A percentile compares a stretch with the other conserved stretches of the same genome.
Evolutionary conservation across 1,140 invertebrate genomes (phyloP).

Genomic region (Rhagoletis pomonella): DNA sequence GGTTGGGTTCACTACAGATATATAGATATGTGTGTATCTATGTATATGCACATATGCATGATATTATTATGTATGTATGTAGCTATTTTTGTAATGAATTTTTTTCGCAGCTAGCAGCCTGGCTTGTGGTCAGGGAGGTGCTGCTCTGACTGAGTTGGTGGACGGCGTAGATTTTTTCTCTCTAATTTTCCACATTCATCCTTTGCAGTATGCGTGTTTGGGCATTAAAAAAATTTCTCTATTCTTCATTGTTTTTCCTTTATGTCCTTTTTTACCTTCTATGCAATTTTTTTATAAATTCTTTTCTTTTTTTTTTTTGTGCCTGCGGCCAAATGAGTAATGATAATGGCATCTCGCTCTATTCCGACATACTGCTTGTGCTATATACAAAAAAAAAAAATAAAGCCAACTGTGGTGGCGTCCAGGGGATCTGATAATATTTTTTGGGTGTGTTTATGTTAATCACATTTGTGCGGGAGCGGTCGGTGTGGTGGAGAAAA

Average conservation of each 20-base stretch:
- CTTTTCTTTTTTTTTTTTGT: constrained; percentile 63
- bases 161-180: not conserved
- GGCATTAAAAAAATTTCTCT: constrained; percentile 11
- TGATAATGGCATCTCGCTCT: constrained; percentile 54
- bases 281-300: not conserved
- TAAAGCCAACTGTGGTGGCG: not conserved
- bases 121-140: not conserved
- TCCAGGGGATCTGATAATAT: constrained; percentile 66
- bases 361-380: not conserved
- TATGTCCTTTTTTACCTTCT: not conserved
- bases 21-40: not conserved
- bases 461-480: constrained; percentile 60
- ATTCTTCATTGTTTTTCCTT: not conserved
- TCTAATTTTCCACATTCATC: constrained; percentile 30
- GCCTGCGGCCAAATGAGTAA: constrained; percentile 62
- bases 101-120: not conserved
- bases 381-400: not conserved
- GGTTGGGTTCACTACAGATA: not conserved
- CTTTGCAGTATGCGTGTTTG: not conserved
- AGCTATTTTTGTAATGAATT: not conserved
- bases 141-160: not conserved
- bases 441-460: constrained; percentile 72
- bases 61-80: not conserved
- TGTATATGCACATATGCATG: not conserved
- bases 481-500: not conserved